Evolutionary conservation across 2,797 vertebrate species (phyloP).

Genomic region (Pygocentrus nattereri): DNA sequence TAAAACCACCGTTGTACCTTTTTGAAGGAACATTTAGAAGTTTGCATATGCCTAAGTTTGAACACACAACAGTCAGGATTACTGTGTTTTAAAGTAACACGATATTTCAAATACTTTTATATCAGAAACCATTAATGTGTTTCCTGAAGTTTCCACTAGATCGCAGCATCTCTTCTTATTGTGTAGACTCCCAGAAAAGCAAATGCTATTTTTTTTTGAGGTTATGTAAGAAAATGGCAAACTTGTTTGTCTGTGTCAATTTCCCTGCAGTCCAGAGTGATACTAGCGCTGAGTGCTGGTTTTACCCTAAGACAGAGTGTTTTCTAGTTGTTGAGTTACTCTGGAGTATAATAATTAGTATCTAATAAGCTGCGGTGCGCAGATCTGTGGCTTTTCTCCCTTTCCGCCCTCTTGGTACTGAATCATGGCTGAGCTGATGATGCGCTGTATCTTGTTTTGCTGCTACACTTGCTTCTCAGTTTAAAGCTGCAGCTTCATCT

Average conservation of each 20-base stretch:
- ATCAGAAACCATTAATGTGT: background rate
- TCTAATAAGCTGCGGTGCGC: constrained; percentile 18
- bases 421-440: constrained; percentile 15
- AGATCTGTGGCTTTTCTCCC: background rate
- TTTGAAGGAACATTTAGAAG: no score
- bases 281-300: background rate
- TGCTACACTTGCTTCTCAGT: constrained; percentile 55
- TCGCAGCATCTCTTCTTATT: constrained; percentile 16
- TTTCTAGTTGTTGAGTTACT: background rate
- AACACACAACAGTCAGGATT: no score
- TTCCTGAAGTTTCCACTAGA: constrained; percentile 25
- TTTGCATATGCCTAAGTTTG: no score
- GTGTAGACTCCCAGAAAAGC: background rate
- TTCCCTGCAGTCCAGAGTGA: no score
- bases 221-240: background rate
- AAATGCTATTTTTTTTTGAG: background rate
- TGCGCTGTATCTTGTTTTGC: constrained; percentile 53
- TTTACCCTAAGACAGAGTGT: background rate
- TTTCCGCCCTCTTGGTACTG: background rate
- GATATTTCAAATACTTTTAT: background rate
- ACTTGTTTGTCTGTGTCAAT: background rate
- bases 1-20: no score
- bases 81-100: no score
- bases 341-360: constrained; percentile 33
- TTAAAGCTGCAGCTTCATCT: constrained; percentile 39